Evolutionary conservation across 2,888 invertebrate genomes (phyloP).

Genomic region (Stramonita haemastoma): DNA sequence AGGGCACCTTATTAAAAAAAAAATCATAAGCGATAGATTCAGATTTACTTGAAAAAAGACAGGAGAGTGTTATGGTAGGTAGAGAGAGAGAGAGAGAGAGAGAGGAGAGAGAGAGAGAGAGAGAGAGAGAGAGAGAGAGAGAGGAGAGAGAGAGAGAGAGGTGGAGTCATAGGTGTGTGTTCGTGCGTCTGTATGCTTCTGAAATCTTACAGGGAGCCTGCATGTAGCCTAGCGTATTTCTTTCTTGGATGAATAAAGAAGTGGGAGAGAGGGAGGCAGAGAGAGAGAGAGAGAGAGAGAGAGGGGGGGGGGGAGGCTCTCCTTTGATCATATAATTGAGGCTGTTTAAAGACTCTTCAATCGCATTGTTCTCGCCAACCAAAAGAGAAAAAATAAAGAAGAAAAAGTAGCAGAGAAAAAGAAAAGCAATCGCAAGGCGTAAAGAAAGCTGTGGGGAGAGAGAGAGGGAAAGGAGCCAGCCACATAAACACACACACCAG

Average conservation of each 20-base stretch:
- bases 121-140: neutral
- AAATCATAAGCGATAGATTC: too few relatives aligned
- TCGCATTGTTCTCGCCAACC: neutral
- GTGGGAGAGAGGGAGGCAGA: too few relatives aligned
- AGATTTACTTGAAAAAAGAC: neutral
- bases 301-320: neutral
- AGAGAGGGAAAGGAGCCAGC: neutral
- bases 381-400: neutral
- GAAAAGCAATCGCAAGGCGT: neutral
- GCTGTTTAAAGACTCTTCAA: neutral
- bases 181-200: too few relatives aligned
- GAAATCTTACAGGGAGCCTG: too few relatives aligned
- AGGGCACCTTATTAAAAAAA: too few relatives aligned
- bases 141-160: constrained; percentile 4
- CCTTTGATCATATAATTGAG: neutral
- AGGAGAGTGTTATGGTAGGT: neutral
- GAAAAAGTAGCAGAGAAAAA: too few relatives aligned
- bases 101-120: neutral
- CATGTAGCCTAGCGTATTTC: too few relatives aligned
- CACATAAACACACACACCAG: neutral
- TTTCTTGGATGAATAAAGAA: too few relatives aligned
- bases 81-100: constrained; percentile 30
- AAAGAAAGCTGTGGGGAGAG: neutral
- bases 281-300: too few relatives aligned
- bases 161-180: too few relatives aligned